A percentile compares a stretch with the other conserved stretches of the same genome.
Evolutionary conservation across 2,113 vertebrate genomes (phyloP).

Genomic region (Gasterosteus aculeatus): DNA sequence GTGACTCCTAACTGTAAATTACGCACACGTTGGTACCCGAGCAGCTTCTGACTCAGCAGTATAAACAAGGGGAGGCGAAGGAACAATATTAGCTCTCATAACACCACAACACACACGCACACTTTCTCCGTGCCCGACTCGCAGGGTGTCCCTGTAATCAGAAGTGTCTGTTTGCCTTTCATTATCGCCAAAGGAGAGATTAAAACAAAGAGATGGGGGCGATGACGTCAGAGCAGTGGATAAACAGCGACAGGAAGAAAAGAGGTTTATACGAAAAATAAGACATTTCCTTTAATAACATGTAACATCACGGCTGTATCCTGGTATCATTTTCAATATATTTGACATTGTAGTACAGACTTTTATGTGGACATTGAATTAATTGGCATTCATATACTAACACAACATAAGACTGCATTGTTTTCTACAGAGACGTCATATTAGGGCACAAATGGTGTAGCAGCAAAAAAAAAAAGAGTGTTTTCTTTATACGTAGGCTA

Average conservation of each 20-base stretch:
- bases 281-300: conserved; percentile 84
- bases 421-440: conserved; percentile 77
- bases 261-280: conserved; percentile 82
- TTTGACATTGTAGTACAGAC: conserved; percentile 64
- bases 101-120: conserved; percentile 65
- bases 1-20: conserved; percentile 10
- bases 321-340: conserved; percentile 70
- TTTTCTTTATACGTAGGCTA: conserved; percentile 72
- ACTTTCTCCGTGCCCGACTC: conserved; percentile 57
- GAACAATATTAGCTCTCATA: conserved; percentile 85
- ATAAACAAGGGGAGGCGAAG: conserved; percentile 66
- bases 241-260: conserved; percentile 58
- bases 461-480: conserved; percentile 80
- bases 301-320: conserved; percentile 78
- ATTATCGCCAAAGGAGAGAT: conserved; percentile 73
- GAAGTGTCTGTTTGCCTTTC: conserved; percentile 81
- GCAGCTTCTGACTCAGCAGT: conserved; percentile 79
- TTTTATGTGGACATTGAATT: conserved; percentile 70
- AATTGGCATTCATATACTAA: conserved; percentile 65
- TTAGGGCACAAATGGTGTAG: conserved; percentile 86
- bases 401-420: conserved; percentile 73
- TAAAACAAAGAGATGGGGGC: conserved; percentile 45
- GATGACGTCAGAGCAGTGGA: conserved; percentile 33
- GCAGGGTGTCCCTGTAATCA: conserved; percentile 76
- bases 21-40: conserved; percentile 52